Evolutionary conservation across 2,888 invertebrate species (phyloP).

Genomic region (Lordiphosa fenestrarum): DNA sequence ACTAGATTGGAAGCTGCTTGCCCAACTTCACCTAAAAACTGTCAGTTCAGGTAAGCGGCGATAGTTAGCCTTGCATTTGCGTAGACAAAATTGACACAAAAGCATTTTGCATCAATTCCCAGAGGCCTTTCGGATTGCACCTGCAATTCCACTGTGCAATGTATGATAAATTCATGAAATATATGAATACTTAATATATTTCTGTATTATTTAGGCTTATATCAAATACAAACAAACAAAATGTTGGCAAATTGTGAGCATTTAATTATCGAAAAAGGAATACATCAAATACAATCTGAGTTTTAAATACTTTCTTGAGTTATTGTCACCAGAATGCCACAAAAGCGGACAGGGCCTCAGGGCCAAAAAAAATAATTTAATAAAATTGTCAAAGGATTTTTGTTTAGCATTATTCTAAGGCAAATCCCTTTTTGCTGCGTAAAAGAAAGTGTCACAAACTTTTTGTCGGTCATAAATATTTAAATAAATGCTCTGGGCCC

Average conservation of each 20-base stretch:
- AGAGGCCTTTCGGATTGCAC: too few relatives aligned
- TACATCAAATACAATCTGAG: neutral
- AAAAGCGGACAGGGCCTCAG: too few relatives aligned
- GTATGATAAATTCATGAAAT: too few relatives aligned
- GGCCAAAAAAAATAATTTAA: constrained; percentile 37
- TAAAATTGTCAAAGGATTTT: constrained; percentile 59
- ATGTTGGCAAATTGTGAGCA: neutral
- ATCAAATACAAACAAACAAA: neutral
- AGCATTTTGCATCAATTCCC: too few relatives aligned
- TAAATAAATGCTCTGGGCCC: constrained; percentile 43
- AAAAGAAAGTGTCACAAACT: constrained; percentile 37
- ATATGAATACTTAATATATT: too few relatives aligned
- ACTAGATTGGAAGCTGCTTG: too few relatives aligned
- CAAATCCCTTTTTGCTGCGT: constrained; percentile 23
- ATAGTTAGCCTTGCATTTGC: too few relatives aligned
- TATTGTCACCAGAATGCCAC: neutral
- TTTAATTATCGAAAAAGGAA: neutral
- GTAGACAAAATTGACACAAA: too few relatives aligned
- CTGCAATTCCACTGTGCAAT: too few relatives aligned
- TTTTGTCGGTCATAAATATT: constrained; percentile 60
- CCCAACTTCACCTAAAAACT: too few relatives aligned
- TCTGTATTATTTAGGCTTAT: too few relatives aligned
- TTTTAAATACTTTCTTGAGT: constrained; percentile 2
- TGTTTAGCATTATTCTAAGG: constrained; percentile 34
- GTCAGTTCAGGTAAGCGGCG: too few relatives aligned